Evolutionary conservation across 2,888 invertebrate species (phyloP), one percentile per base, ranked within the genome.

Genomic region (Eupithecia subfuscata): DNA sequence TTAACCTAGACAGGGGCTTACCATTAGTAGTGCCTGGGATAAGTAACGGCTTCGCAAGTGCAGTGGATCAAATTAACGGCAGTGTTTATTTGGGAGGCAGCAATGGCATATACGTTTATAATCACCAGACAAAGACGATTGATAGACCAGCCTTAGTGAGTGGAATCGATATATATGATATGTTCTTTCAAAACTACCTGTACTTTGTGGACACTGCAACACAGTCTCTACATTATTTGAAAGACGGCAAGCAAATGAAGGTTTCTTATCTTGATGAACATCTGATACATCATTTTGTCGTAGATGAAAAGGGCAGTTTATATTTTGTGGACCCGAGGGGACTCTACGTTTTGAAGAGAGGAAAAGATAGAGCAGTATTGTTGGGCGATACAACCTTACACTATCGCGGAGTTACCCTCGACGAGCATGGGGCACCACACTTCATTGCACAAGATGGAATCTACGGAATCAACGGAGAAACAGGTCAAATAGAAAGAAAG

Each of bases 41-140:
- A 73, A 86, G 88, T 25, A 91, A 92, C 77, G 92, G 92, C 11
- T 92, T 89, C 63, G 90, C 91, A 14, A 90, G 89, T 79, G 89
- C 92, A 12, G 86, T 91, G n/a, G 88, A 91, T 74, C 87, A 88
- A 45, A 76, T 74, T 7, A 84, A 84, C 16, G 86, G 90, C 56
- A 79, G 81, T 16, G 88, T 89, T 9, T 92, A 86, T 77, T 85
- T 92, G 8, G 91, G 91, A 64, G 92, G 91, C 0, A 91, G 91
- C 78, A 86, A 90, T 69, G 91, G 91, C n/a, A 90, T 91, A 80
- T 91, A 83, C 79, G 83, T 83, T 76, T 91, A 87, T 81, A 88
- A 89, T 83, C 87, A 88, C 70, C 25, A 65, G 34, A 86, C 84
- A 25, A 83, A 84, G 22, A 84, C 86, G 75, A 80, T 90, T 52